These are phyloP conservation scores for Tipula lateralis DNA, from an alignment of 2,888 invertebrate species.

Conservation along the genomic window DNA sequence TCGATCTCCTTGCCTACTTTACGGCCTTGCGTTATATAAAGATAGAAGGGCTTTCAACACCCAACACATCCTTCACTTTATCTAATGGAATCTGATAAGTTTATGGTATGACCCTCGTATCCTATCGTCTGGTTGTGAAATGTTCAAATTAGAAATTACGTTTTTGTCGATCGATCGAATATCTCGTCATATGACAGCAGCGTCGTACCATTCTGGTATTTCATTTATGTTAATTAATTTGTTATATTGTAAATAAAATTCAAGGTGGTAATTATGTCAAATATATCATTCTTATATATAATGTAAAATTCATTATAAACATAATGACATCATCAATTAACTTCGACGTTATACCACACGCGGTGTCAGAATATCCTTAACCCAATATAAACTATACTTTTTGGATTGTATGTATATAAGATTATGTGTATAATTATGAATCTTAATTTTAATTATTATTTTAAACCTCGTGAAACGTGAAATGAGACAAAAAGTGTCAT, in stretches of 20 bases:
- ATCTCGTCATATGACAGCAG: no score
- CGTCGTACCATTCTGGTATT: neutral
- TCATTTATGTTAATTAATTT: neutral
- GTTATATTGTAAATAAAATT: neutral
- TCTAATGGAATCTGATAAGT: no score
- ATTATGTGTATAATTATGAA: neutral
- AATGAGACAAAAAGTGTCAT: neutral
- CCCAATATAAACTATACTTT: neutral
- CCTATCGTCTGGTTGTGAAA: neutral
- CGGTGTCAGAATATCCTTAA: neutral
- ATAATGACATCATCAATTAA: neutral
- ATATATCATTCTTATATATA: neutral
- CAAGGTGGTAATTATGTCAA: neutral
- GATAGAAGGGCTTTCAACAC: no score
- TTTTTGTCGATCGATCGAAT: neutral
- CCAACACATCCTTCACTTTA: no score
- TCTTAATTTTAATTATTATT: neutral
- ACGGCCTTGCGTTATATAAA: no score
- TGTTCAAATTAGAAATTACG: neutral
- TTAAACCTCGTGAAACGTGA: neutral
- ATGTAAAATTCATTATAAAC: neutral
- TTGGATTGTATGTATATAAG: neutral
- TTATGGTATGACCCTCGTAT: no score
- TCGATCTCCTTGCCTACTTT: no score
- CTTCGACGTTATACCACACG: neutral